These are phyloP conservation scores for Antheraea assamensis DNA, from an alignment of 2,888 invertebrate species.

Conservation along the genomic window DNA sequence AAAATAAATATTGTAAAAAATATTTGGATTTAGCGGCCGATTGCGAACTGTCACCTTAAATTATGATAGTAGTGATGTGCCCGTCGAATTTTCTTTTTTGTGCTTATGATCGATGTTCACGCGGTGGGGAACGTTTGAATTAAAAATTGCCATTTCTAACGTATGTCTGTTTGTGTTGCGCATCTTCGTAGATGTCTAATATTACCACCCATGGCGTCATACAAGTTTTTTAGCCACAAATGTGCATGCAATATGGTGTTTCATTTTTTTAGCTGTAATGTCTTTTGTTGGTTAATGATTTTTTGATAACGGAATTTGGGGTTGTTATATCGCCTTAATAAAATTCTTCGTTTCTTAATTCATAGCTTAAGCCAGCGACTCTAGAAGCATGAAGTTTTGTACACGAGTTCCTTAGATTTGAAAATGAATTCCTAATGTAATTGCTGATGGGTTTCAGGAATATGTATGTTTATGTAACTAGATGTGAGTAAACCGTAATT, in stretches of 20 bases:
- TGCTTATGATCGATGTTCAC: slow-evolving; percentile 13
- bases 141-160: slow-evolving; percentile 12
- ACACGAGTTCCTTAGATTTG: too few relatives aligned
- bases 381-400: background rate
- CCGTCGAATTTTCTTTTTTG: slow-evolving; percentile 6
- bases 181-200: slow-evolving; percentile 12
- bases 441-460: too few relatives aligned
- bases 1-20: background rate
- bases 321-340: background rate
- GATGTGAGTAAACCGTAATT: too few relatives aligned
- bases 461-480: too few relatives aligned
- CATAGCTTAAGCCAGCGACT: background rate
- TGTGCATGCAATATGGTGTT: slow-evolving; percentile 4
- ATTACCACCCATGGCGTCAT: slow-evolving; percentile 9
- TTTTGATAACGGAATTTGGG: background rate
- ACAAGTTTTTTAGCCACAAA: slow-evolving; percentile 10
- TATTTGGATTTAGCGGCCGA: background rate
- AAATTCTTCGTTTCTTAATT: background rate
- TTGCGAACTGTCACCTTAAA: background rate
- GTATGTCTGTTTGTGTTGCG: slow-evolving; percentile 8
- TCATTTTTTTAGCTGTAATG: background rate
- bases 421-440: too few relatives aligned
- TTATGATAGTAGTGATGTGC: background rate
- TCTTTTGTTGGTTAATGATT: slow-evolving; percentile 2
- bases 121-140: slow-evolving; percentile 22